A percentile compares a stretch with the other conserved stretches of the same genome.
Evolutionary conservation across 2,888 invertebrate genomes (phyloP).

Genomic region (Schizaphis graminum): DNA sequence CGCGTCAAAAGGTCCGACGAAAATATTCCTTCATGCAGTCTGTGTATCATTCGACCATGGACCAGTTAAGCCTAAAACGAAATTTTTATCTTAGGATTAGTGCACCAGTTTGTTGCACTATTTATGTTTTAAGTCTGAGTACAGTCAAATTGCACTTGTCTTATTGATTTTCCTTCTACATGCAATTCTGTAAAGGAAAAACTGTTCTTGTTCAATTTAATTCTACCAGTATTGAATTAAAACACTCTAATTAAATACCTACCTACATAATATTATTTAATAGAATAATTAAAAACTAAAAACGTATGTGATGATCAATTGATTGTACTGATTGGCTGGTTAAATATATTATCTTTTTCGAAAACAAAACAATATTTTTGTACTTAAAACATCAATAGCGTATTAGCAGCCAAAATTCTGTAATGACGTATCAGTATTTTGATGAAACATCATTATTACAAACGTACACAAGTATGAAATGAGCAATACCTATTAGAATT

Average conservation of each 20-base stretch:
- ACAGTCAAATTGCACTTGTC: background rate
- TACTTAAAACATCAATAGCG: too few species aligned
- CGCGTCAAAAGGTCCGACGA: background rate
- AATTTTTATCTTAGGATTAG: background rate
- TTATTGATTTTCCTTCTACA: background rate
- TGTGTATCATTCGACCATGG: background rate
- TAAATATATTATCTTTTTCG: too few species aligned
- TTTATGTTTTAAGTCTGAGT: background rate
- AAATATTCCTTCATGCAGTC: background rate
- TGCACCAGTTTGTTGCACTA: background rate
- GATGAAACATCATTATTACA: background rate
- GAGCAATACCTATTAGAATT: too few species aligned
- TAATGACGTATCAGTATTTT: background rate
- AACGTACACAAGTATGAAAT: background rate
- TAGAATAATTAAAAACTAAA: too few species aligned
- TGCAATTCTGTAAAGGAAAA: background rate
- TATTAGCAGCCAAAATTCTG: background rate
- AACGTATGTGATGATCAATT: too few species aligned
- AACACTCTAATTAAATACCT: too few species aligned
- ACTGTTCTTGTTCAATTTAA: background rate
- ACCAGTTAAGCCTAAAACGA: background rate
- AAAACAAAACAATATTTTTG: too few species aligned
- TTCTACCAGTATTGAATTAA: too few species aligned
- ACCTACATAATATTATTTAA: too few species aligned
- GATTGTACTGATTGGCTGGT: too few species aligned